A percentile compares a stretch with the other conserved stretches of the same genome.
phyloP scores from a whole-genome alignment of 2,113 vertebrate genomes.

The Varanus komodoensis region DNA sequence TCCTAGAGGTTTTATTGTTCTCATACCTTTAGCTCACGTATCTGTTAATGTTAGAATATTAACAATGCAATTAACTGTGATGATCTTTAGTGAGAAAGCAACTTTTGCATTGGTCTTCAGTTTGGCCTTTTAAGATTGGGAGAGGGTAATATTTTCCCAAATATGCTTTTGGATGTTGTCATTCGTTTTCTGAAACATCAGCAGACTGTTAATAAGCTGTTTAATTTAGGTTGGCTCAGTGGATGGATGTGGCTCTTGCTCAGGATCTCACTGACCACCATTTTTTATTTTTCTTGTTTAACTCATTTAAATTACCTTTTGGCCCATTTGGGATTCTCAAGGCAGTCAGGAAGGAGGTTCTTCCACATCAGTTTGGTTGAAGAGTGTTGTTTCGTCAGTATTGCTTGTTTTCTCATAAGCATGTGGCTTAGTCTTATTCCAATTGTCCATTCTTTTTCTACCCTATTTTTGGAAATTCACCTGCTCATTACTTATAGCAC shows the following conservation, averaged over 20 bases:
- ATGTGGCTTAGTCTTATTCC: background rate
- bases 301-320: background rate
- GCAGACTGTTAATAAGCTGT: background rate
- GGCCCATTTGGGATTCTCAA: background rate
- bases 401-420: background rate
- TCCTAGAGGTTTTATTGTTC: conserved; percentile 12
- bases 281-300: background rate
- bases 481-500: background rate
- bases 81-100: background rate
- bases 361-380: background rate
- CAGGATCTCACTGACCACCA: background rate
- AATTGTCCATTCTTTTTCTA: background rate
- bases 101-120: background rate
- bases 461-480: background rate
- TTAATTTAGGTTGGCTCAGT: background rate
- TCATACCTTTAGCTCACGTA: conserved; percentile 33
- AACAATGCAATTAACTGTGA: background rate
- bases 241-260: background rate
- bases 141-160: background rate
- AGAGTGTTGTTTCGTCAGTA: background rate
- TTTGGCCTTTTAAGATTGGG: background rate
- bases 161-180: background rate
- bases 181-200: background rate
- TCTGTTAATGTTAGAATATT: conserved; percentile 54
- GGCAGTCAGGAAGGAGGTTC: background rate